These are phyloP conservation scores for Drosophila hydei DNA, from an alignment of 1,140 invertebrate species.

Conservation along the genomic window DNA sequence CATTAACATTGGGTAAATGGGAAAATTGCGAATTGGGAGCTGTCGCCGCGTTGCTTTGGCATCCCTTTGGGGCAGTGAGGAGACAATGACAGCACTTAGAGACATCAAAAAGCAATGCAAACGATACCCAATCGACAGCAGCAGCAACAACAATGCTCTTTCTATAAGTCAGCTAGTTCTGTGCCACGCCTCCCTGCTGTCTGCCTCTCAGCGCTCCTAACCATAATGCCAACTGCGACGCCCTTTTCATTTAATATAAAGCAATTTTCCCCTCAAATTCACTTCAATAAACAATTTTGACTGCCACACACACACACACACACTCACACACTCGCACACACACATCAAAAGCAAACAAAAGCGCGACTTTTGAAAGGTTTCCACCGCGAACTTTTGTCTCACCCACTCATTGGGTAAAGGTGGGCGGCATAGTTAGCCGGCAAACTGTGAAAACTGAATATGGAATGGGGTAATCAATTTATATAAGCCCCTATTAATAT, in stretches of 20 bases:
- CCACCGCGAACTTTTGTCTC: constrained; percentile 12
- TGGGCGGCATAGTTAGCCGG: constrained; percentile 1
- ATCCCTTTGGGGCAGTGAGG: constrained; percentile 36
- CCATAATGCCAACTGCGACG: constrained; percentile 49
- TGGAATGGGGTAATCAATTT: constrained; percentile 8
- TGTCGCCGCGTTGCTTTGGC: constrained; percentile 9
- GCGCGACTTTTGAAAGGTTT: constrained; percentile 44
- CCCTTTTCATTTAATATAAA: constrained; percentile 74
- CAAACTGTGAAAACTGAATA: constrained; percentile 3
- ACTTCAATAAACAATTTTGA: constrained; percentile 77
- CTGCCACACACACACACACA: constrained; percentile 28
- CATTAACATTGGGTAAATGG: constrained; percentile 21
- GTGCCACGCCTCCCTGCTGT: not conserved
- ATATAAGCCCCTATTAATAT: constrained; percentile 1
- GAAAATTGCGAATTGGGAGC: constrained; percentile 11
- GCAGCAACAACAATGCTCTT: constrained; percentile 9
- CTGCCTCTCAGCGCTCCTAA: constrained; percentile 9
- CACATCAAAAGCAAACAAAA: constrained; percentile 37
- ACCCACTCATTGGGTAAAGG: not conserved
- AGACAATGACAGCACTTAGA: constrained; percentile 55
- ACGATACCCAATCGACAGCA: constrained; percentile 13
- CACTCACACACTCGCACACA: constrained; percentile 25
- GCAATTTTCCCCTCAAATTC: constrained; percentile 79
- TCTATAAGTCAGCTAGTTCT: constrained; percentile 38
- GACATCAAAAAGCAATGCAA: constrained; percentile 57